Conservation (phyloP, 2,888 invertebrate genomes). For the Erynnis tages region DNA sequence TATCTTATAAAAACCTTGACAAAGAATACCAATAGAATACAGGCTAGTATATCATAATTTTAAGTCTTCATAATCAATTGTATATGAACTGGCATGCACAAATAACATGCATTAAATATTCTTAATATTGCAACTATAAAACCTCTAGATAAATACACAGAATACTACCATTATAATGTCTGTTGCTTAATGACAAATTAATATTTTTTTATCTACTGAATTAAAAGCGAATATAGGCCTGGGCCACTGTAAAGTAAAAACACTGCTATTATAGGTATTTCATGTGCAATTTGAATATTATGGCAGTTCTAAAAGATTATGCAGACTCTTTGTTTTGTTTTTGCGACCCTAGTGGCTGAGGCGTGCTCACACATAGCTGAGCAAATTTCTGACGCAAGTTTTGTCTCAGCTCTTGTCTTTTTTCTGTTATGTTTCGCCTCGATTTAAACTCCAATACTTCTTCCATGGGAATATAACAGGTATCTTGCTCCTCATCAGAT, state of each 20-base stretch:
- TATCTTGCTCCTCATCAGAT: slow-evolving; percentile 88
- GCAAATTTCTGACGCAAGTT: slow-evolving; percentile 91
- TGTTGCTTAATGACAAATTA: slow-evolving; percentile 16
- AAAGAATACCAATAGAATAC: slow-evolving; percentile 12
- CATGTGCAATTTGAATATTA: slow-evolving; percentile 44
- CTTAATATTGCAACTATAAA: slow-evolving; percentile 20
- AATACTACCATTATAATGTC: slow-evolving; percentile 18
- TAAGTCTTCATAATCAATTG: too few relatives aligned
- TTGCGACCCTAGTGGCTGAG: slow-evolving; percentile 42
- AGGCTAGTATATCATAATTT: slow-evolving; percentile 8
- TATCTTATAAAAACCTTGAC: slow-evolving; percentile 4
- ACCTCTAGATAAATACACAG: slow-evolving; percentile 15
- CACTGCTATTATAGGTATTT: slow-evolving; percentile 25
- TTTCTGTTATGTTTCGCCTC: slow-evolving; percentile 88
- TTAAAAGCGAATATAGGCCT: slow-evolving; percentile 28
- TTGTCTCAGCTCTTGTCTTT: slow-evolving; percentile 91
- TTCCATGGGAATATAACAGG: slow-evolving; percentile 92
- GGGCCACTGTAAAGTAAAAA: slow-evolving; percentile 28
- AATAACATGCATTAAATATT: slow-evolving; percentile 6
- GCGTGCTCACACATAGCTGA: slow-evolving; percentile 85
- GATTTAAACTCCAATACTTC: slow-evolving; percentile 94
- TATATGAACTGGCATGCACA: too few relatives aligned
- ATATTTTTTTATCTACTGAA: slow-evolving; percentile 26
- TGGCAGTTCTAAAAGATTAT: slow-evolving; percentile 38
- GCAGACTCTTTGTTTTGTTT: slow-evolving; percentile 49